Percentiles rank a stretch among this genome's conserved stretches.
These are phyloP conservation scores for Pelosia muscerda DNA, from an alignment of 2,888 invertebrate species.

Conservation along the genomic window DNA sequence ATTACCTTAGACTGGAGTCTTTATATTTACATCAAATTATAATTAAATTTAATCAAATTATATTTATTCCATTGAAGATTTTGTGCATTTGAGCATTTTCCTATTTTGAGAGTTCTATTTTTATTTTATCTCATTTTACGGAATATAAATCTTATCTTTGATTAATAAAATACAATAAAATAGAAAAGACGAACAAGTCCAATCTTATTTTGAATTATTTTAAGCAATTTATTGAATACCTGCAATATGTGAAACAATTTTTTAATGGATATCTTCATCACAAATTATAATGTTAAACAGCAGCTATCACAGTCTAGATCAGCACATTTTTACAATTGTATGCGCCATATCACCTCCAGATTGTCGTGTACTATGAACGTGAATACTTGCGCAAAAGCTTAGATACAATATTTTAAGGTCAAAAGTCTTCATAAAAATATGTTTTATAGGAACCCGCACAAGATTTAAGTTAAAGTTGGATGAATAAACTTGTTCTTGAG, in stretches of 20 bases:
- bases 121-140: no score
- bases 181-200: not conserved
- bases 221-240: not conserved
- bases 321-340: not conserved
- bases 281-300: not conserved
- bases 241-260: no score
- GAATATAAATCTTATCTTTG: not conserved
- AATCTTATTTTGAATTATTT: not conserved
- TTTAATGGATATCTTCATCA: not conserved
- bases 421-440: not conserved
- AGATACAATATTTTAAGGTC: not conserved
- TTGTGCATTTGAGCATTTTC: not conserved
- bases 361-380: not conserved
- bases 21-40: not conserved
- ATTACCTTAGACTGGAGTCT: not conserved
- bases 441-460: not conserved
- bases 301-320: not conserved
- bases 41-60: not conserved
- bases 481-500: conserved; percentile 2
- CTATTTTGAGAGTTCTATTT: no score
- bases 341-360: not conserved
- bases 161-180: not conserved
- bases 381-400: not conserved
- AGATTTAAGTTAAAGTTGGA: not conserved
- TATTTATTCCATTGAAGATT: no score